A percentile compares a stretch with the other conserved stretches of the same genome.
phyloP scores from a whole-genome alignment of 1,140 invertebrate species.

The Pissodes strobi region DNA sequence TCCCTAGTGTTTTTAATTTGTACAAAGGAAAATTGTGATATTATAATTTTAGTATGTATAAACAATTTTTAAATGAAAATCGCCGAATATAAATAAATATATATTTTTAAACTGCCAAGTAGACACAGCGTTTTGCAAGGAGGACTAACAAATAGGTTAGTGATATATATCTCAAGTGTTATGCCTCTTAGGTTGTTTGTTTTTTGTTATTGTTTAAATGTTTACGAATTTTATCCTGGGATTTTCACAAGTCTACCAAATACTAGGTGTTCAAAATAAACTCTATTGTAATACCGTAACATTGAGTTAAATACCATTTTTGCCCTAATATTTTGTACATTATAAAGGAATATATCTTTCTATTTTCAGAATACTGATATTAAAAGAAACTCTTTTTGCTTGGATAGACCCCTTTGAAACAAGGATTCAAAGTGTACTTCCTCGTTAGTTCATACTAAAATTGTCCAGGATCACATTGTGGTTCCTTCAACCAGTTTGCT shows the following conservation, averaged over 20 bases:
- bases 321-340: no score
- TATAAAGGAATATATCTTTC: no score
- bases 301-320: no score
- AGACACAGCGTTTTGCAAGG: slow-evolving; percentile 36
- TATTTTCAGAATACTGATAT: no score
- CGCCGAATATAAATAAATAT: slow-evolving; percentile 30
- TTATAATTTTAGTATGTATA: slow-evolving; percentile 30
- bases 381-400: no score
- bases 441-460: no score
- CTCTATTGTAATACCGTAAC: not conserved
- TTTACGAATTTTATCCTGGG: slow-evolving; percentile 7
- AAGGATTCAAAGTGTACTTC: no score
- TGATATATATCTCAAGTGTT: slow-evolving; percentile 19
- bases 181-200: slow-evolving; percentile 17
- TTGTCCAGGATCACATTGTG: no score
- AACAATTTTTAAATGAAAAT: slow-evolving; percentile 19
- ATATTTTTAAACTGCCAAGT: slow-evolving; percentile 34
- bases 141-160: slow-evolving; percentile 31
- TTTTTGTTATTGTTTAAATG: slow-evolving; percentile 20
- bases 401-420: no score
- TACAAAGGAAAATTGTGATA: slow-evolving; percentile 39
- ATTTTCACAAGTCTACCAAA: not conserved
- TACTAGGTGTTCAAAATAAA: not conserved
- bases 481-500: no score
- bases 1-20: slow-evolving; percentile 33